Conservation (phyloP, 2,113 vertebrate species). For the Turdus rufiventris region DNA sequence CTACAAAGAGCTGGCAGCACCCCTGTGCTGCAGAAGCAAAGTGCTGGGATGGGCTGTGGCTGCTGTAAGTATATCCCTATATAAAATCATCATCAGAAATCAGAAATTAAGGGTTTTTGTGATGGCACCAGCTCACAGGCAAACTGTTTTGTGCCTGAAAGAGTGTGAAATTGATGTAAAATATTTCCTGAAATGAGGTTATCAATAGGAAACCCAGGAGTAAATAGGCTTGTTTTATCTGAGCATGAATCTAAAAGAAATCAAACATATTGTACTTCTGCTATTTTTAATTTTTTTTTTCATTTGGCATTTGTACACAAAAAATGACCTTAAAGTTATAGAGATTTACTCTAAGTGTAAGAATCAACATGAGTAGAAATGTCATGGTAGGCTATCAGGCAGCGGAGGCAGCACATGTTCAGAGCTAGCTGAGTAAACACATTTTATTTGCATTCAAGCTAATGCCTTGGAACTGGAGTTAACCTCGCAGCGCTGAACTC, state of each 20-base stretch:
- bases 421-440: background rate
- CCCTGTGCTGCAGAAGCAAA: background rate
- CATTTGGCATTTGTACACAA: background rate
- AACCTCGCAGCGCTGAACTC: background rate
- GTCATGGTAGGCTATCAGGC: background rate
- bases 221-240: background rate
- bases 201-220: background rate
- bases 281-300: too few species aligned
- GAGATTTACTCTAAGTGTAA: background rate
- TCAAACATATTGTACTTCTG: background rate
- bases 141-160: background rate
- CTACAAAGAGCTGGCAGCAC: background rate
- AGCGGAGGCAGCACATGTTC: background rate
- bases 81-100: background rate
- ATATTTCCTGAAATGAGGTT: background rate
- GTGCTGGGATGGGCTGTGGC: background rate
- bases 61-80: background rate
- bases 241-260: background rate
- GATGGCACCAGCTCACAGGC: background rate
- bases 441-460: conserved; percentile 14
- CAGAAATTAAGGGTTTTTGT: background rate
- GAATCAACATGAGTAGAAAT: background rate
- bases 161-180: background rate
- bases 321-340: background rate
- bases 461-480: background rate